Conservation (phyloP, 2,797 vertebrate genomes). For the Falco berigora region DNA sequence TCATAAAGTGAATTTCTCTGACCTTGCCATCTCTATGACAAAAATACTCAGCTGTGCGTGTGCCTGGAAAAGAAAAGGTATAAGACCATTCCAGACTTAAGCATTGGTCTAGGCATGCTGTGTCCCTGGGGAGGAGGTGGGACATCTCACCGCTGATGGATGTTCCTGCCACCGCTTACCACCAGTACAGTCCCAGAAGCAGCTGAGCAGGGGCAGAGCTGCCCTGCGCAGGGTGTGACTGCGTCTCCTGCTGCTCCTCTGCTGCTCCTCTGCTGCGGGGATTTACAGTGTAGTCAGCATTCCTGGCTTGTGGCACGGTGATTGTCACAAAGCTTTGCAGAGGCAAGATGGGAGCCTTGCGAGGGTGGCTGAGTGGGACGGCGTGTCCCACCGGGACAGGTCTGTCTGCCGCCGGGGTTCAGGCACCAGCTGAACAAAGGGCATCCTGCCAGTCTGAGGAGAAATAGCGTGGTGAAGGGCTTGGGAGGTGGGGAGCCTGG, state of each 20-base stretch:
- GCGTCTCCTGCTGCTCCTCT: not conserved
- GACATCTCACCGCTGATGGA: not conserved
- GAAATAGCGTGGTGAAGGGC: not conserved
- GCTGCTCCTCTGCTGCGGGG: not conserved
- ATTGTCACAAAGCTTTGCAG: not conserved
- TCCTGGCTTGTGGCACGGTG: not conserved
- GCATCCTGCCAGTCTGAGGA: not conserved
- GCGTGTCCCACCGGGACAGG: not conserved
- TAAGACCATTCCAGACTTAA: not conserved
- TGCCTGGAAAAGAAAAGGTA: not conserved
- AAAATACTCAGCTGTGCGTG: not conserved
- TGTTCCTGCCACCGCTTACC: not conserved
- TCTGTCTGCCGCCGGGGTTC: not conserved
- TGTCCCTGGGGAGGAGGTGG: not conserved
- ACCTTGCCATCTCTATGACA: conserved; percentile 7
- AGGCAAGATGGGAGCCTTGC: not conserved
- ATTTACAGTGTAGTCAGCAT: not conserved
- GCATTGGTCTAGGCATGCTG: not conserved
- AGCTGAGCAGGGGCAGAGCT: not conserved
- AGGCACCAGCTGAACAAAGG: not conserved
- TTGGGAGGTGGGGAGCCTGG: not conserved
- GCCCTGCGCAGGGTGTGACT: not conserved
- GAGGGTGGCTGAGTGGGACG: not conserved
- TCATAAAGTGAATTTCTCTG: conserved; percentile 4
- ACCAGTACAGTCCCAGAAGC: not conserved